phyloP scores from a whole-genome alignment of 2,797 vertebrate genomes.

The Coregonus sp. region DNA sequence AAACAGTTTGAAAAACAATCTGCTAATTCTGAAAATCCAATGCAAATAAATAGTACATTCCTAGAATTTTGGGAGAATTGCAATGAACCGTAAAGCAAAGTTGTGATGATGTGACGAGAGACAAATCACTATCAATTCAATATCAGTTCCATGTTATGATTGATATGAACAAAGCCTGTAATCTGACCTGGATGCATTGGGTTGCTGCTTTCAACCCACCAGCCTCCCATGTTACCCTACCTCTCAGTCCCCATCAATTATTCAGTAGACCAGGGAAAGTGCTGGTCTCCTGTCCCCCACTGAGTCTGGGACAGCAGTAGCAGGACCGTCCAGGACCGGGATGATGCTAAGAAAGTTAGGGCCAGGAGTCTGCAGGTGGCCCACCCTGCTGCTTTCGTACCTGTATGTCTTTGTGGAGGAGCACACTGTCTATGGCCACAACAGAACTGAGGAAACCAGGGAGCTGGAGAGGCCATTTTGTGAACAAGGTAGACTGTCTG shows the following conservation, averaged over 20 bases:
- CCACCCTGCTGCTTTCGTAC: constrained; percentile 36
- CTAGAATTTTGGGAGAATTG: not conserved
- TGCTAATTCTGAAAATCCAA: not conserved
- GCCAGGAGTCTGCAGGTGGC: constrained; percentile 17
- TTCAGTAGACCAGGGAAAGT: constrained; percentile 69
- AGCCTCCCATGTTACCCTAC: constrained; percentile 51
- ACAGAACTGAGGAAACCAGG: constrained; percentile 22
- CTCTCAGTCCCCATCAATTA: constrained; percentile 70
- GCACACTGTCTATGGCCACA: constrained; percentile 40
- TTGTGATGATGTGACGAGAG: constrained; percentile 22
- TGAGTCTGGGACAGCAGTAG: not conserved
- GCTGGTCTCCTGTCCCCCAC: constrained; percentile 23
- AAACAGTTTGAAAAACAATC: not conserved
- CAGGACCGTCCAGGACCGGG: not conserved
- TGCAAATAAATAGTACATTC: not conserved
- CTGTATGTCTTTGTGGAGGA: constrained; percentile 28
- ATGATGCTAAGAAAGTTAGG: constrained; percentile 34
- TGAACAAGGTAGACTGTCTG: constrained; percentile 66
- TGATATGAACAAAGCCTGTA: constrained; percentile 65
- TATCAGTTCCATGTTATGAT: constrained; percentile 66
- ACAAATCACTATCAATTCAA: constrained; percentile 72
- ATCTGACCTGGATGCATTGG: constrained; percentile 57
- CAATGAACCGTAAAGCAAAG: constrained; percentile 60
- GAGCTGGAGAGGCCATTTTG: constrained; percentile 47
- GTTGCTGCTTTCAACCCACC: constrained; percentile 20